Evolutionary conservation across 2,888 invertebrate genomes (phyloP), one percentile per base, ranked within the genome.

Genomic region (Epicampocera succincta): DNA sequence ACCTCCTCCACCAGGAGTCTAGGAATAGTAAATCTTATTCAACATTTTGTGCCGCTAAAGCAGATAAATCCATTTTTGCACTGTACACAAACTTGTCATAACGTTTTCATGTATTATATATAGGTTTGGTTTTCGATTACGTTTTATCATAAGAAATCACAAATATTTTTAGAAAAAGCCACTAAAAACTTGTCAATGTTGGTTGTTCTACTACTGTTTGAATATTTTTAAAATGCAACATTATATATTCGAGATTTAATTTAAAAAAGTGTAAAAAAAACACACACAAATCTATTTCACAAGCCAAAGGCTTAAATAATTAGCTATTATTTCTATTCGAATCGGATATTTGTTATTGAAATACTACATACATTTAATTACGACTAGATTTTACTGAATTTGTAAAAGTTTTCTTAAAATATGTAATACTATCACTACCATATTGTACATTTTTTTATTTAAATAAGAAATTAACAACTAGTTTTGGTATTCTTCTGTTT

Each of bases 1-100:
- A 79, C 87, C 87, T 65, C 86, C 88, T 58, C 87, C 88, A 8
- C 89, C 89, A 9, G 89, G 88, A 74, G 87, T 88, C 80, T 89
- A 87, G 29, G 0, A 29, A 38, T 0, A 19, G 11, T 3, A 33
- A 60, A 40, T 6, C 5, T 1, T 61, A 13, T 44, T 56, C 21
- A 44, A 17, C 40, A 46, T 17, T 40, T 56, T 56, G 8, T 13
- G 11, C 8, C 11, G 19, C 21, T 17, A 40, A 15, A 48, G 48
- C 38, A 65, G 66, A 42, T 58, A 25, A 56, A 15, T 17, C 52
- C 8, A 60, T 21, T 58, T 65, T 65, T 60, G 19, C 58, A 56
- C 44, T n/a, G 19, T 42, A 50, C 21, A 65, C 40, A 65, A 19
- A 46, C 44, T 42, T 54, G 19, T 56, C 17, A 74, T 60, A 42